Evolutionary conservation across 1,140 invertebrate genomes (phyloP).

Genomic region (Aphis craccivora): DNA sequence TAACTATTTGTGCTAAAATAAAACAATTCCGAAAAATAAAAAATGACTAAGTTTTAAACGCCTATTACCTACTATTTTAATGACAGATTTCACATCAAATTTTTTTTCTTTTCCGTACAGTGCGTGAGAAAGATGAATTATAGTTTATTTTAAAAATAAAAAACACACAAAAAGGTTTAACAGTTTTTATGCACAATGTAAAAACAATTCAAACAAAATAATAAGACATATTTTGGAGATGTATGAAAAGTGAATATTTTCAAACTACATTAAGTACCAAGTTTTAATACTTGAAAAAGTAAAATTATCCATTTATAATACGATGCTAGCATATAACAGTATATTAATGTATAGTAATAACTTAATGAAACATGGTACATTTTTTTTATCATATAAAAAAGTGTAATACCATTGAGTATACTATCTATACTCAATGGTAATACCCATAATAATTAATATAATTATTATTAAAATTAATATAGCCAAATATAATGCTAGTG

Average conservation of each 20-base stretch:
- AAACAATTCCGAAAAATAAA: not conserved
- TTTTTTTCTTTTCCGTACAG: not conserved
- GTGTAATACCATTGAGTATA: too few species aligned
- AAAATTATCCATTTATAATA: not conserved
- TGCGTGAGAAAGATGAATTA: not conserved
- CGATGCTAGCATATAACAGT: not conserved
- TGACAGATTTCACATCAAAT: not conserved
- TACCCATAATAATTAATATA: not conserved
- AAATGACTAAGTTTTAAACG: not conserved
- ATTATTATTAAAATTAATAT: conserved; percentile 7
- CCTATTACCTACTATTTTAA: not conserved
- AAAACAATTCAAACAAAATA: not conserved
- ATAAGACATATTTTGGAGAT: not conserved
- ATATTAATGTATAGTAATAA: not conserved
- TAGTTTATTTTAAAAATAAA: too few species aligned
- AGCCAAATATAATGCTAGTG: not conserved
- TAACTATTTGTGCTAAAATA: too few species aligned
- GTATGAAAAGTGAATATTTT: not conserved
- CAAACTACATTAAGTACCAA: not conserved
- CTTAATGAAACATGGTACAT: not conserved
- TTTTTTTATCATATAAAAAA: not conserved
- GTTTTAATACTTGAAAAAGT: not conserved
- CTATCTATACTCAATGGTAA: too few species aligned
- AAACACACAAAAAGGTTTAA: too few species aligned
- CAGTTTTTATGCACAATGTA: not conserved